phyloP scores from a whole-genome alignment of 2,888 invertebrate genomes.

The Empis stercorea region DNA sequence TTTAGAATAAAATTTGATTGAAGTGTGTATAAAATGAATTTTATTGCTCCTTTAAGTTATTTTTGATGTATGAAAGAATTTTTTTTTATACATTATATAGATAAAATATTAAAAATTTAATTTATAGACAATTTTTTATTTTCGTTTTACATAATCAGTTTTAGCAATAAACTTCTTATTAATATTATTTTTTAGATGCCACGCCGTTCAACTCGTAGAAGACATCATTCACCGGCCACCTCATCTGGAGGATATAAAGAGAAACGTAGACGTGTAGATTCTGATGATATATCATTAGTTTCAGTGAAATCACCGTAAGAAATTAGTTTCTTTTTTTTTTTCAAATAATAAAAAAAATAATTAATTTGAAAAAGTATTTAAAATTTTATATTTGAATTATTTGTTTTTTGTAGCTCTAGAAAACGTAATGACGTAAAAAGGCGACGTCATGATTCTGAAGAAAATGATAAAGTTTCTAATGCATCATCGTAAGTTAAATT shows the following conservation, averaged over 20 bases:
- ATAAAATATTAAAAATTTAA: too few relatives aligned
- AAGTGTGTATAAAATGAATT: too few relatives aligned
- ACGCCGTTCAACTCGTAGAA: slow-evolving; percentile 54
- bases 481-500: slow-evolving; percentile 30
- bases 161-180: too few relatives aligned
- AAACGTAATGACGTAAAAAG: slow-evolving; percentile 36
- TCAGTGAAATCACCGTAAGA: slow-evolving; percentile 32
- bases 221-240: slow-evolving; percentile 59
- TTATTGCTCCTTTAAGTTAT: too few relatives aligned
- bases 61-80: too few relatives aligned
- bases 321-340: slow-evolving; percentile 6
- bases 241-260: slow-evolving; percentile 35
- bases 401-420: slow-evolving; percentile 21
- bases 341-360: background rate
- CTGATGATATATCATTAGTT: slow-evolving; percentile 37
- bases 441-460: slow-evolving; percentile 50
- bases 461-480: slow-evolving; percentile 35
- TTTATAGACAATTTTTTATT: too few relatives aligned
- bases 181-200: slow-evolving; percentile 60
- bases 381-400: slow-evolving; percentile 1
- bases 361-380: too few relatives aligned
- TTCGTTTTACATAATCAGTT: too few relatives aligned
- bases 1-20: too few relatives aligned
- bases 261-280: slow-evolving; percentile 59
- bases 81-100: too few relatives aligned